Evolutionary conservation across 2,113 vertebrate species (phyloP), one percentile per base, ranked within the genome.

Genomic region (Forbesichthys agassizii): DNA sequence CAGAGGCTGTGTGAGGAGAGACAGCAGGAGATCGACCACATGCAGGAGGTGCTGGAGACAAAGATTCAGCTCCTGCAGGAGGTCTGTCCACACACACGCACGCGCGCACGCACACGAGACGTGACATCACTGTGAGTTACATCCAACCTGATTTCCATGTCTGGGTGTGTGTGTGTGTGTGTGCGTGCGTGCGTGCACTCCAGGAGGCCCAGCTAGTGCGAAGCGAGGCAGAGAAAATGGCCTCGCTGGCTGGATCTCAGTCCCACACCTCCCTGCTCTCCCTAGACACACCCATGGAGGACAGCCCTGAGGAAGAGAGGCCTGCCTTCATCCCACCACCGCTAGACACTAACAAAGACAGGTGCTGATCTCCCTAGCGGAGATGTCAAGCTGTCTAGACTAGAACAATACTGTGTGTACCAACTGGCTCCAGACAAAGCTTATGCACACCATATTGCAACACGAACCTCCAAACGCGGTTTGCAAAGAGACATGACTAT

Each of bases 51-150:
- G 72, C 92, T 97, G 76, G 94, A 96, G 80, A 95, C 93, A 74
- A 96, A 96, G 88, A 95, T 95, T 74, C 94, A 95, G 78, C 92
- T 96, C 69, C 92, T 98, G 85, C 96, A 96, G 81, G 95, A 97
- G 94, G 96, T 96, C 18, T 0, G 83, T 78, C 5, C 7, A 0
- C 59, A 52, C 13, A 6, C n/a, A 47, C 49, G 54, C 42, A 47
- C 2, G 27, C 33, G 48, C 42, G 48, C 2, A 2, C 33, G 48
- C 9, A 6, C 13, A 51, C 48, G 14, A 11, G 20, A 5, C 1
- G 60, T 27, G 33, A 54, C 20, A 63, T 13, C 5, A 14, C 1
- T 42, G 5, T 18, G 5, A 51, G 9, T n/a, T 52, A 46, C 47
- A 47, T 47, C 27, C 0, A 60, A 47, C 64, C 71, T 48, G 11